phyloP scores from a whole-genome alignment of 1,140 invertebrate species.

The Lucilia sericata region DNA sequence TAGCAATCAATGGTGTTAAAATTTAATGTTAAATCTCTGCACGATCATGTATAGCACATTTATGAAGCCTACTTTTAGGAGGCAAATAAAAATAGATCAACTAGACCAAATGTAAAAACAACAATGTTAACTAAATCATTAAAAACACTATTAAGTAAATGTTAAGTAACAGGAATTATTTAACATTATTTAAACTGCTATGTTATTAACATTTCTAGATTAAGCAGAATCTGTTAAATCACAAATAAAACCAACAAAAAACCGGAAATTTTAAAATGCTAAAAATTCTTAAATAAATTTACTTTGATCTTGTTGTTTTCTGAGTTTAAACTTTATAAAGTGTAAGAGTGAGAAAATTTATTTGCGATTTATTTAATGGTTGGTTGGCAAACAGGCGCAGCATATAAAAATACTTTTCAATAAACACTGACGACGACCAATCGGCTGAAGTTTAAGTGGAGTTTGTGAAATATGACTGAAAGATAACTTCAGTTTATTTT shows the following conservation, averaged over 20 bases:
- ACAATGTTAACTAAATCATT: too few relatives aligned
- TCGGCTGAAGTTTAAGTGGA: background rate
- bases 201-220: too few relatives aligned
- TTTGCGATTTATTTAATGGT: conserved; percentile 14
- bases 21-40: too few relatives aligned
- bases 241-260: background rate
- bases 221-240: background rate
- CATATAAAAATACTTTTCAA: background rate
- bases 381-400: background rate
- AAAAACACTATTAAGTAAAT: too few relatives aligned
- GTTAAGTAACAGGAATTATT: too few relatives aligned
- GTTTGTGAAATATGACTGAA: conserved; percentile 9
- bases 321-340: background rate
- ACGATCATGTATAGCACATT: too few relatives aligned
- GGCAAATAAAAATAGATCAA: too few relatives aligned
- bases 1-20: too few relatives aligned
- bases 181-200: too few relatives aligned
- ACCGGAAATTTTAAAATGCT: background rate
- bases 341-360: background rate
- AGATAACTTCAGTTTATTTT: background rate
- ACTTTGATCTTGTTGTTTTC: background rate
- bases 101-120: too few relatives aligned
- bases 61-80: too few relatives aligned
- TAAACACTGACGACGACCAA: background rate
- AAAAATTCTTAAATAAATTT: background rate